Conservation (phyloP, 2,888 invertebrate species). For the Athalia circularis region DNA sequence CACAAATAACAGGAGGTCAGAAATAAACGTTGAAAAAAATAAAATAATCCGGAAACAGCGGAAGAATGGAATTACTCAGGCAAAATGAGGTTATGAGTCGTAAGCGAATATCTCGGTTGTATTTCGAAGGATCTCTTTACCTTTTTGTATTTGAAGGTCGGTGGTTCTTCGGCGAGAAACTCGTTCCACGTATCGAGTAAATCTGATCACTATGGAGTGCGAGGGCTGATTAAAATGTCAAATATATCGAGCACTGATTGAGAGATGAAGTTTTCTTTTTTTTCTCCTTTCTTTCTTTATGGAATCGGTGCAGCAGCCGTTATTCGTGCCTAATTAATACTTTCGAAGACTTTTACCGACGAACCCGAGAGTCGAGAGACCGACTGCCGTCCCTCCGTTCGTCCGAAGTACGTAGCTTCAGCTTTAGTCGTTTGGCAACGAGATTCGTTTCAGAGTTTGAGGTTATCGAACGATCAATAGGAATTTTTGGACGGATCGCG, state of each 20-base stretch:
- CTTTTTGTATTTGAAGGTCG: not conserved
- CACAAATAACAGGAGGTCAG: not conserved
- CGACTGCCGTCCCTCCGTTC: not conserved
- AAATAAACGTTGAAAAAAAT: not conserved
- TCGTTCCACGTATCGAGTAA: no score
- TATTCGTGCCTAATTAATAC: not conserved
- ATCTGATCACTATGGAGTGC: no score
- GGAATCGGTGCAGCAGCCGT: no score
- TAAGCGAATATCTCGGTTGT: not conserved
- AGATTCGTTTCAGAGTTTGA: slow-evolving; percentile 44
- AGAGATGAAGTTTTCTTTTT: no score
- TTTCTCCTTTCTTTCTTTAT: not conserved
- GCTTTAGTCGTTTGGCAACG: slow-evolving; percentile 25
- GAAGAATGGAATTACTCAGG: not conserved
- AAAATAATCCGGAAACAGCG: not conserved
- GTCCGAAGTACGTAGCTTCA: slow-evolving; percentile 20
- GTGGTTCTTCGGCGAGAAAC: not conserved
- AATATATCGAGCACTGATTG: no score
- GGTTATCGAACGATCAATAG: slow-evolving; percentile 51
- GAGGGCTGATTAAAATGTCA: no score
- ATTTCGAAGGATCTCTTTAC: no score
- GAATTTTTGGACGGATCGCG: slow-evolving; percentile 45
- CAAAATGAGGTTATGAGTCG: slow-evolving; percentile 27
- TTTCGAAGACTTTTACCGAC: not conserved
- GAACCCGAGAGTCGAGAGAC: slow-evolving; percentile 5